Evolutionary conservation across 1,140 invertebrate genomes (phyloP).

Genomic region (Pararge aegeria): DNA sequence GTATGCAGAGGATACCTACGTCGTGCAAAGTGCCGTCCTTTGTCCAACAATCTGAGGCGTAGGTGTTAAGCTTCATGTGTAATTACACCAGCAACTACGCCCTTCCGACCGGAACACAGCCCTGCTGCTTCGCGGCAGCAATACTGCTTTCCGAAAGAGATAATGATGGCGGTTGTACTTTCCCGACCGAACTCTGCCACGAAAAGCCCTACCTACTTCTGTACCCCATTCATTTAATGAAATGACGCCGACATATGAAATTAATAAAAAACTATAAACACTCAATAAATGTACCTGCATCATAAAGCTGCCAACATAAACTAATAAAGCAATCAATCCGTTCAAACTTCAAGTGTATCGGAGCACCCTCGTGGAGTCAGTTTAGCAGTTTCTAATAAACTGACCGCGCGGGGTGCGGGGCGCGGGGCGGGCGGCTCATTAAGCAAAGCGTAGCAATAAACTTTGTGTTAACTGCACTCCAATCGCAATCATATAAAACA

Average conservation of each 20-base stretch:
- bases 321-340: slow-evolving; percentile 2
- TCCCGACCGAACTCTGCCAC: too few species aligned
- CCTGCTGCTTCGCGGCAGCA: too few species aligned
- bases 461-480: slow-evolving; percentile 58
- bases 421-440: slow-evolving; percentile 15
- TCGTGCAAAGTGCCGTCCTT: too few species aligned
- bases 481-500: slow-evolving; percentile 54
- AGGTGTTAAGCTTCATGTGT: too few species aligned
- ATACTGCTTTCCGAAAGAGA: too few species aligned
- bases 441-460: slow-evolving; percentile 40
- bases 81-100: too few species aligned
- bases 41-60: too few species aligned
- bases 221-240: too few species aligned
- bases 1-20: too few species aligned
- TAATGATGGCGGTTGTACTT: too few species aligned
- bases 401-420: slow-evolving; percentile 10
- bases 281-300: neutral
- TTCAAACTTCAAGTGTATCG: neutral
- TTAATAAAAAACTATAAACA: neutral
- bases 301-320: neutral
- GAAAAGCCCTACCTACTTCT: too few species aligned
- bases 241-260: neutral
- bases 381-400: slow-evolving; percentile 5
- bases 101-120: too few species aligned
- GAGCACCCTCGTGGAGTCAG: slow-evolving; percentile 2